phyloP scores from a whole-genome alignment of 2,888 invertebrate genomes.

The Eueremaeus valkanovi region DNA sequence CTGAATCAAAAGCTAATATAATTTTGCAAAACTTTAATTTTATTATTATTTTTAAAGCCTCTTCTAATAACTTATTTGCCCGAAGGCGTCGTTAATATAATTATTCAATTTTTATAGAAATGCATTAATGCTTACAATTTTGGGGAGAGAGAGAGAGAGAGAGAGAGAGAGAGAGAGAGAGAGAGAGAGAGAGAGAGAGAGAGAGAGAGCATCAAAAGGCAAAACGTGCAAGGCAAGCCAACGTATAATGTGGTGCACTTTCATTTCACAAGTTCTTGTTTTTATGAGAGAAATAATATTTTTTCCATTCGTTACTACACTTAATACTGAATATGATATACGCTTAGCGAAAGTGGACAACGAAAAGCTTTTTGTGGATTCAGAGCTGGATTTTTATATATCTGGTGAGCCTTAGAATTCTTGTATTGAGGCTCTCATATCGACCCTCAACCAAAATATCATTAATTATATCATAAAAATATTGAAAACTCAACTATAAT shows the following conservation, averaged over 20 bases:
- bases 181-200: no score
- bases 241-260: not conserved
- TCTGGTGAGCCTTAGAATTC: not conserved
- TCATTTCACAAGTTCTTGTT: no score
- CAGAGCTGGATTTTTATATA: not conserved
- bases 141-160: not conserved
- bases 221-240: not conserved
- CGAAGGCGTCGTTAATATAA: constrained; percentile 10
- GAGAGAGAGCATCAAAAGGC: not conserved
- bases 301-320: not conserved
- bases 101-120: not conserved
- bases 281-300: not conserved
- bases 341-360: constrained; percentile 11
- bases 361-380: constrained; percentile 25
- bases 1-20: not conserved
- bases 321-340: not conserved
- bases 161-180: no score
- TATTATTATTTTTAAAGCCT: not conserved
- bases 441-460: constrained; percentile 11
- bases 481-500: not conserved
- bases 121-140: not conserved
- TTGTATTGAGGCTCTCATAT: not conserved
- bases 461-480: not conserved
- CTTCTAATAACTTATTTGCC: not conserved
- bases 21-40: not conserved